Percentiles rank a stretch among this genome's conserved stretches.
phyloP scores from a whole-genome alignment of 2,797 vertebrate species.

The Jordanella pulchra region DNA sequence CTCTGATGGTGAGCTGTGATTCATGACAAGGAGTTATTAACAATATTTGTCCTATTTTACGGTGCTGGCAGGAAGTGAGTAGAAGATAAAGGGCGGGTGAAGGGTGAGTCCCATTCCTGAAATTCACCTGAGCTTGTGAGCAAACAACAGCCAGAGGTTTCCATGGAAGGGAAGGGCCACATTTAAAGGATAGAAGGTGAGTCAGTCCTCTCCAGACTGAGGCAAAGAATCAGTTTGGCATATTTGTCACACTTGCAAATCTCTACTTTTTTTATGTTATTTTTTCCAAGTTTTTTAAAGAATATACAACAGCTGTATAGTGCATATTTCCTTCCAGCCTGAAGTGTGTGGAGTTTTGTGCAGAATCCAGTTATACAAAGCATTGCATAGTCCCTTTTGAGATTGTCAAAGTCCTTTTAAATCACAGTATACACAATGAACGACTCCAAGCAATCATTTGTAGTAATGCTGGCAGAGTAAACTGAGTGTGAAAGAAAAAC shows the following conservation, averaged over 20 bases:
- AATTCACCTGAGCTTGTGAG: constrained; percentile 74
- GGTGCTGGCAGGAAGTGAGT: constrained; percentile 52
- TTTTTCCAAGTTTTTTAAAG: constrained; percentile 49
- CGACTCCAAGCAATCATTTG: constrained; percentile 57
- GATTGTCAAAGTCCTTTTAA: constrained; percentile 81
- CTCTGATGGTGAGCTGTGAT: constrained; percentile 11
- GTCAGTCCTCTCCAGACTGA: constrained; percentile 26
- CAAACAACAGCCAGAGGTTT: constrained; percentile 64
- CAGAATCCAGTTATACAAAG: constrained; percentile 62
- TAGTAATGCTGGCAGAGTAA: constrained; percentile 55
- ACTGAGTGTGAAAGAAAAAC: constrained; percentile 64
- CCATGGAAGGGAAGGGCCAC: constrained; percentile 49
- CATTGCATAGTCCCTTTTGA: constrained; percentile 78
- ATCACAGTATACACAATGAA: constrained; percentile 76
- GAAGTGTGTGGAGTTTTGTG: constrained; percentile 57
- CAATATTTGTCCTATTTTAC: constrained; percentile 63
- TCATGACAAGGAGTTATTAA: constrained; percentile 65
- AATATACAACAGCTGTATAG: constrained; percentile 42
- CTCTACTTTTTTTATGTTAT: constrained; percentile 24
- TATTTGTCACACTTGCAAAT: constrained; percentile 26
- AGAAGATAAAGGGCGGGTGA: constrained; percentile 42
- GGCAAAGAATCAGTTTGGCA: constrained; percentile 44
- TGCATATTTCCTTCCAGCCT: constrained; percentile 62
- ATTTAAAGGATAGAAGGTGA: constrained; percentile 40
- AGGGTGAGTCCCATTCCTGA: constrained; percentile 72